Percentiles rank a stretch among this genome's conserved stretches.
These are phyloP conservation scores for Geophilus truncorum DNA, from an alignment of 2,888 invertebrate genomes.

Conservation along the genomic window DNA sequence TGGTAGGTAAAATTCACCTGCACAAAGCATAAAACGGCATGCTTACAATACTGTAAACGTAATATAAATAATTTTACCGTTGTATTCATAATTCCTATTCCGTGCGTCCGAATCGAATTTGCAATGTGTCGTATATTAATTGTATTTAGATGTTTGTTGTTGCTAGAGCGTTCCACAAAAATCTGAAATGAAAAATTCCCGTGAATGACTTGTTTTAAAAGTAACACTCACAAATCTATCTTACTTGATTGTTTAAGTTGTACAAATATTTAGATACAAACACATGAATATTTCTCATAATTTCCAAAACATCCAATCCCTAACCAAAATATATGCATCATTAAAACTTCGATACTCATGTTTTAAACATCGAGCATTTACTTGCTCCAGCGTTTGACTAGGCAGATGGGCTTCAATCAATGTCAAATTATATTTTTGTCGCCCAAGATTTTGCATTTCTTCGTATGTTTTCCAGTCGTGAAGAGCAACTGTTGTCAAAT, in stretches of 20 bases:
- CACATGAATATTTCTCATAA: constrained; percentile 91
- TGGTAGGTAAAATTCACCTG: constrained; percentile 82
- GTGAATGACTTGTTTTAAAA: no score
- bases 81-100: constrained; percentile 92
- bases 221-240: neutral
- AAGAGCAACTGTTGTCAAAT: constrained; percentile 91
- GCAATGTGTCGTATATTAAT: constrained; percentile 93
- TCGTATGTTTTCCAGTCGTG: constrained; percentile 98
- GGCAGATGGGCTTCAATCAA: constrained; percentile 91
- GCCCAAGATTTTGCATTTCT: constrained; percentile 90
- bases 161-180: constrained; percentile 85
- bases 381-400: constrained; percentile 91
- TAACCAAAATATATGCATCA: no score
- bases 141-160: constrained; percentile 89
- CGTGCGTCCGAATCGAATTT: constrained; percentile 94
- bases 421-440: constrained; percentile 70
- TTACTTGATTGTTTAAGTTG: constrained; percentile 84
- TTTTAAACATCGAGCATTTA: no score
- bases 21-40: neutral
- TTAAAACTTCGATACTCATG: no score
- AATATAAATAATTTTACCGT: constrained; percentile 59
- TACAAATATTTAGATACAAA: constrained; percentile 92
- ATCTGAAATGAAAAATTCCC: constrained; percentile 53
- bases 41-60: neutral
- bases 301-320: constrained; percentile 92